Evolutionary conservation across 2,888 invertebrate species (phyloP).

Genomic region (Erebia aethiops): DNA sequence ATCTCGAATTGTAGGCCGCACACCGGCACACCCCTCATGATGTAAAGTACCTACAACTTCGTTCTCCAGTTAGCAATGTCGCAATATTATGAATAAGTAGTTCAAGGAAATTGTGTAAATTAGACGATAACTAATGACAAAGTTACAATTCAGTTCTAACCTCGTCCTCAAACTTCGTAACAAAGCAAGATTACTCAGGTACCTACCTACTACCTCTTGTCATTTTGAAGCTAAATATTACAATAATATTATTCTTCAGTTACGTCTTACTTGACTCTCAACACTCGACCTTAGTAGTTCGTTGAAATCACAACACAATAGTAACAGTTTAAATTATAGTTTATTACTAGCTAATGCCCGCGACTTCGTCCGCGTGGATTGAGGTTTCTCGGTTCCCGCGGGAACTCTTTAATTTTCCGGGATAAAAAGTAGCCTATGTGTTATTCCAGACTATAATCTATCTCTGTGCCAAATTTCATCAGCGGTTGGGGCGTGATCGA

Average conservation of each 20-base stretch:
- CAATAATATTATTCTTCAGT: constrained; percentile 3
- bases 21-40: too few relatives aligned
- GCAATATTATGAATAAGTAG: not conserved
- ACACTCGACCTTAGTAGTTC: not conserved
- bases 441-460: too few relatives aligned
- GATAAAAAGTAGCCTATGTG: too few relatives aligned
- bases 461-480: too few relatives aligned
- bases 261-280: not conserved
- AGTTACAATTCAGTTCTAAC: constrained; percentile 6
- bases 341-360: too few relatives aligned
- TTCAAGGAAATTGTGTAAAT: not conserved
- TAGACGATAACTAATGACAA: not conserved
- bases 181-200: not conserved
- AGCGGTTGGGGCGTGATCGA: too few relatives aligned
- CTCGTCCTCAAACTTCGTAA: not conserved
- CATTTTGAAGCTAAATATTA: not conserved
- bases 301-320: not conserved
- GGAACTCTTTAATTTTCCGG: too few relatives aligned
- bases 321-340: constrained; percentile 6
- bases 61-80: not conserved
- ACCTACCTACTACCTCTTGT: not conserved
- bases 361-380: too few relatives aligned
- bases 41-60: too few relatives aligned
- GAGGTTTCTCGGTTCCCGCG: too few relatives aligned
- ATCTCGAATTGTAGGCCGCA: too few relatives aligned